Conservation (phyloP, 2,797 vertebrate genomes). For the Tragopan temminckii region DNA sequence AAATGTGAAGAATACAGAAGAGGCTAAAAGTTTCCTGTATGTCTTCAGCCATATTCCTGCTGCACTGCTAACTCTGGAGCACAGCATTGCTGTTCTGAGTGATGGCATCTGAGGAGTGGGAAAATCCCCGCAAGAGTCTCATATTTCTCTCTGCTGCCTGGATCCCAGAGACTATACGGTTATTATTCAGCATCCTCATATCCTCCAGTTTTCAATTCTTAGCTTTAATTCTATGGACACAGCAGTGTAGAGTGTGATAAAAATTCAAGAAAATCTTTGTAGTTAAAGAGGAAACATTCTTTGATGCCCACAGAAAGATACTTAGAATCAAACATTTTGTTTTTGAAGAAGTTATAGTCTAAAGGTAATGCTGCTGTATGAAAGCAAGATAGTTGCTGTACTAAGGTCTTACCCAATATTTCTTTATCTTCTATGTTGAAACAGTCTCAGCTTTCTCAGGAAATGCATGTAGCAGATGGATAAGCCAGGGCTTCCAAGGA, state of each 20-base stretch:
- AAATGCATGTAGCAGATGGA: not conserved
- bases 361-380: not conserved
- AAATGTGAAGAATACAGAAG: not conserved
- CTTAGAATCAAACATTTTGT: not conserved
- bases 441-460: not conserved
- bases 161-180: not conserved
- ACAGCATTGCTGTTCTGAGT: not conserved
- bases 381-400: not conserved
- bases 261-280: not conserved
- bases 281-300: not conserved
- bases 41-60: not conserved
- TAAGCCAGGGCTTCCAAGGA: not conserved
- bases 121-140: not conserved
- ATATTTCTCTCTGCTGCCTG: not conserved
- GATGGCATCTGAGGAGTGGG: not conserved
- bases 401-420: not conserved
- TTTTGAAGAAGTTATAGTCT: not conserved
- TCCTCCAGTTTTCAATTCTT: not conserved
- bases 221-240: not conserved
- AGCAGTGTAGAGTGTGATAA: not conserved
- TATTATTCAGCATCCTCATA: not conserved
- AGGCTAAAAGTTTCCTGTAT: rapidly evolving
- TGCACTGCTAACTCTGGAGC: not conserved
- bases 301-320: not conserved
- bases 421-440: not conserved